Evolutionary conservation across 1,140 invertebrate genomes (phyloP), one percentile per base, ranked within the genome.

Genomic region (Trichogramma pretiosum): DNA sequence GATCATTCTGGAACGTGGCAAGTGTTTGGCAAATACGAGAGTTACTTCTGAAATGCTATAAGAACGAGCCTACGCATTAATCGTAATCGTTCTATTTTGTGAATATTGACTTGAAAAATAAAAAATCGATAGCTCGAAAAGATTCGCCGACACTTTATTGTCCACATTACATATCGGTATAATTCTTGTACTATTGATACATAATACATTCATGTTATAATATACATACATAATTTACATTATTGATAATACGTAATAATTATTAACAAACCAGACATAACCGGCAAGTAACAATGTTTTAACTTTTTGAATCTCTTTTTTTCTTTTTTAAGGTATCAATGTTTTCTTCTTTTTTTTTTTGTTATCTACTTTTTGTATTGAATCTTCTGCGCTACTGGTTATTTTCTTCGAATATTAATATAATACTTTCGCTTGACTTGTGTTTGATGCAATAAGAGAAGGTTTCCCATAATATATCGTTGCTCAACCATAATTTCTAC

Each of bases 171-270:
- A n/a, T n/a, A n/a, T n/a, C n/a, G n/a, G n/a, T n/a, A n/a, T n/a
- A n/a, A n/a, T n/a, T n/a, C n/a, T n/a, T n/a, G n/a, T n/a, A n/a
- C n/a, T n/a, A 47, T 53, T 56, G 61, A 63, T 63, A 62, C 64
- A 66, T 60, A 63, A 65, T 65, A 70, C 65, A 72, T 51, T 64
- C 60, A 70, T 65, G 62, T 63, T 41, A 69, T 63, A 66, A 57
- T 69, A 56, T 69, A 70, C 62, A 67, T 69, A 72, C 65, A 70
- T 69, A 68, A 67, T 68, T 70, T 68, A 69, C 64, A 72, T 67
- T 63, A 68, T 69, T 58, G 58, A 60, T 62, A 53, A 64, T 62
- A 50, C 11, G 51, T 62, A 62, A 64, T 67, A 65, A 66, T 65
- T 59, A 64, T 62, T 63, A 71, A 70, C 62, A 68, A 71, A 69